Conservation (phyloP, 2,888 invertebrate species). For the Leucoptera coffeella region DNA sequence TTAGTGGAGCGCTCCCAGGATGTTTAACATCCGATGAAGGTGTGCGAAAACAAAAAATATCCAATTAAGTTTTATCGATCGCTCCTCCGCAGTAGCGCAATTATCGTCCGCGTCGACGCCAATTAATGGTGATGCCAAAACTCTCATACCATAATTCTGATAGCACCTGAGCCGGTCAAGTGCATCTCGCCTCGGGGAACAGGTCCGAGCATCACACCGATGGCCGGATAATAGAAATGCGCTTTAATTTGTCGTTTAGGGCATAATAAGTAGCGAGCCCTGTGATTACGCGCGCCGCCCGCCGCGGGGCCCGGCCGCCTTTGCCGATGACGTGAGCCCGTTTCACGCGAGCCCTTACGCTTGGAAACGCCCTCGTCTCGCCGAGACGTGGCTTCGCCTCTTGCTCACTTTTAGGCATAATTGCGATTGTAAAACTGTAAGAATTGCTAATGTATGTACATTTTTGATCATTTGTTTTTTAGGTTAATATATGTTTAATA, state of each 20-base stretch:
- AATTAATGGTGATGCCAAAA: constrained; percentile 6
- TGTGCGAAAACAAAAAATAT: constrained; percentile 6
- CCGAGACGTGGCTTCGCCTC: not conserved
- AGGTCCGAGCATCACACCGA: constrained; percentile 31
- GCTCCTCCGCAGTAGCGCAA: not conserved
- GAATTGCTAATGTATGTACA: no score
- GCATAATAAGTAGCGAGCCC: constrained; percentile 47
- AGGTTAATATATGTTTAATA: no score
- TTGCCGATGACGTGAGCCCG: constrained; percentile 47
- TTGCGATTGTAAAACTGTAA: no score
- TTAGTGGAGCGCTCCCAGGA: no score
- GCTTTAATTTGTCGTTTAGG: constrained; percentile 54
- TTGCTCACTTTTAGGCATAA: no score
- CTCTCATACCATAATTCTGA: constrained; percentile 21
- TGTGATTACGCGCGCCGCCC: constrained; percentile 53
- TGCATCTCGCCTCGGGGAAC: constrained; percentile 16
- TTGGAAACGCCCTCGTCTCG: constrained; percentile 2
- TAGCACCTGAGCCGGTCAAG: constrained; percentile 14
- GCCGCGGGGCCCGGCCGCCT: constrained; percentile 39
- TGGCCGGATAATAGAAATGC: constrained; percentile 50
- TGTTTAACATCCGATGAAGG: no score
- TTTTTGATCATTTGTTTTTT: no score
- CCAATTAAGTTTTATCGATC: not conserved
- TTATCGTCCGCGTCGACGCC: constrained; percentile 2
- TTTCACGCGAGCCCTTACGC: constrained; percentile 11